Evolutionary conservation across 1,140 invertebrate species (phyloP), one percentile per base, ranked within the genome.

Genomic region (Eumeta japonica): DNA sequence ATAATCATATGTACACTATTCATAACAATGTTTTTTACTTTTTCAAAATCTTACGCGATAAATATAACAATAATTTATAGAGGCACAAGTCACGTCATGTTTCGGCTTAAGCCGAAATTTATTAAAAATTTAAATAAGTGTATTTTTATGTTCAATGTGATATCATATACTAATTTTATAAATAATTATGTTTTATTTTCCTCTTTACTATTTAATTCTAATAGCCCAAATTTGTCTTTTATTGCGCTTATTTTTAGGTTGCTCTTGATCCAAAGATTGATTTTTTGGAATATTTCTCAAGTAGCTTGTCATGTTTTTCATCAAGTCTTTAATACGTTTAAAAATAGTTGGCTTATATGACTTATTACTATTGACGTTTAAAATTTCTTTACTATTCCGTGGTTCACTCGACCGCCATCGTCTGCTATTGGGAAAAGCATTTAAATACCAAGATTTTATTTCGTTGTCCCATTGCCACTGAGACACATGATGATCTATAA

Each of bases 391-490:
- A 11, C 36, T 52, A 28, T 35, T 54, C 33, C 27, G 35, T 35
- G 46, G 39, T 13, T 37, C 27, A 13, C 27, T 43, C n/a, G 45
- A 28, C 1, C 20, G 24, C 46, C 42, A 55, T 18, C 32, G 43
- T 39, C 46, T 54, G 32, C 48, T 46, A 39, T 45, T 35, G 1
- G 52, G 49, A 39, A 60, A 58, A 0, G 56, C 53, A 33, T 71
- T 43, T 12, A 57, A 43, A 24, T 59, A 44, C 62, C 56, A 65
- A 2, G 55, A 47, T 51, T 58, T 62, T 18, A 58, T 45, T 43
- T 62, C 41, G 35, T 60, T 46, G 42, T 71, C 53, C 58, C 58
- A 65, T 16, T 63, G 50, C 59, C 64, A 65, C 11, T 62, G 43
- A 2, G 64, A 64, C 12, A 29, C 37, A 18, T 62, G 52, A 16